These are phyloP conservation scores for Nasalis larvatus DNA, from an alignment of 2,113 vertebrate species.

Conservation along the genomic window DNA sequence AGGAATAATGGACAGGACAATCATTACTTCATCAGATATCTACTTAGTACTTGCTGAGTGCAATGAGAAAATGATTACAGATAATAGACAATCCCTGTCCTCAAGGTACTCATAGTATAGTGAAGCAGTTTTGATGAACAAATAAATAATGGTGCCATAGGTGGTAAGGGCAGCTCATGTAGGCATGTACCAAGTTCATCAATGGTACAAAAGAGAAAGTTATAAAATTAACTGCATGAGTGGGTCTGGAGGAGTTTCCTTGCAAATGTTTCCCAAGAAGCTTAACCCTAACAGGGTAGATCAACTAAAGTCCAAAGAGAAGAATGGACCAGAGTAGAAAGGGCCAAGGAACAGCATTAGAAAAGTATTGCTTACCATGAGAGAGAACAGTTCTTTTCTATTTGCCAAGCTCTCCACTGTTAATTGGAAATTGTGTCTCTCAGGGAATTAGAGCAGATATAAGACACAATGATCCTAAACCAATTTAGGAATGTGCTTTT, in stretches of 20 bases:
- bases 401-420: slow-evolving; percentile 30
- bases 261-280: background rate
- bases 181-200: background rate
- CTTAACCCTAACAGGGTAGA: background rate
- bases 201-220: background rate
- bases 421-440: slow-evolving; percentile 41
- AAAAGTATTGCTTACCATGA: background rate
- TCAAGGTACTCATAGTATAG: background rate
- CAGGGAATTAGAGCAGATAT: slow-evolving; percentile 61
- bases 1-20: background rate
- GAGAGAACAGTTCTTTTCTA: slow-evolving; percentile 51
- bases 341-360: background rate
- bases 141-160: background rate
- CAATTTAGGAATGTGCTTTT: slow-evolving; percentile 52
- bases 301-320: background rate
- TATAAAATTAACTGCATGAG: background rate
- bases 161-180: background rate
- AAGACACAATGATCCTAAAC: slow-evolving; percentile 57
- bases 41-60: background rate
- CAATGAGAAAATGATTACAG: background rate
- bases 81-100: background rate
- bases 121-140: background rate
- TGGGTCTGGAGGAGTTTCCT: background rate
- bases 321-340: background rate
- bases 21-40: background rate